These are phyloP conservation scores for Trichonephila clavata DNA, from an alignment of 1,140 invertebrate species.

Conservation along the genomic window DNA sequence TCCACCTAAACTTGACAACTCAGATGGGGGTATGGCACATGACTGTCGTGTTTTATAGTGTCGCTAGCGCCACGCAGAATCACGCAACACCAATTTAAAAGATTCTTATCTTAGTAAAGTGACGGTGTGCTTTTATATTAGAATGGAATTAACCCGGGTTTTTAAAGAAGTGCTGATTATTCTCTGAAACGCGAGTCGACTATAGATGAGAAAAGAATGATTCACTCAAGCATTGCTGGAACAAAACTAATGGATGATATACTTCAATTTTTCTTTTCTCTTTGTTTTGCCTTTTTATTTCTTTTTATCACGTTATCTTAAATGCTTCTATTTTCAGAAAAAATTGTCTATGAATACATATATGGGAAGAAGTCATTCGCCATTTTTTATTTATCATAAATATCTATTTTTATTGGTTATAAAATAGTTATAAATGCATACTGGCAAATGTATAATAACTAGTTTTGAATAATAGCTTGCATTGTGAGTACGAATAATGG, in stretches of 20 bases:
- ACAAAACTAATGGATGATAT: neutral
- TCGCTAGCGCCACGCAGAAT: slow-evolving; percentile 30
- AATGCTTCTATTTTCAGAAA: neutral
- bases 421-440: neutral
- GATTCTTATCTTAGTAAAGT: slow-evolving; percentile 54
- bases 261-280: neutral
- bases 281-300: neutral
- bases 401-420: neutral
- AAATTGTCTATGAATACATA: neutral
- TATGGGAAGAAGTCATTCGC: neutral
- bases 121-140: slow-evolving; percentile 27
- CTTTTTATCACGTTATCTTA: neutral
- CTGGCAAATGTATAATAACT: neutral
- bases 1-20: slow-evolving; percentile 71
- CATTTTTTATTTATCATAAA: neutral
- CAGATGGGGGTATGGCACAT: slow-evolving; percentile 59
- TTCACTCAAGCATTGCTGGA: neutral
- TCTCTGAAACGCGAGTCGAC: neutral
- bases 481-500: neutral
- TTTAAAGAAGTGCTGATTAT: slow-evolving; percentile 39
- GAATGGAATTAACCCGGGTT: neutral
- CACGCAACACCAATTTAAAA: slow-evolving; percentile 70
- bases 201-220: neutral
- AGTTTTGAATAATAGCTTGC: neutral
- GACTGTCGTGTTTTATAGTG: slow-evolving; percentile 69